phyloP scores from a whole-genome alignment of 2,888 invertebrate genomes.

The Crocallis elinguaria region DNA sequence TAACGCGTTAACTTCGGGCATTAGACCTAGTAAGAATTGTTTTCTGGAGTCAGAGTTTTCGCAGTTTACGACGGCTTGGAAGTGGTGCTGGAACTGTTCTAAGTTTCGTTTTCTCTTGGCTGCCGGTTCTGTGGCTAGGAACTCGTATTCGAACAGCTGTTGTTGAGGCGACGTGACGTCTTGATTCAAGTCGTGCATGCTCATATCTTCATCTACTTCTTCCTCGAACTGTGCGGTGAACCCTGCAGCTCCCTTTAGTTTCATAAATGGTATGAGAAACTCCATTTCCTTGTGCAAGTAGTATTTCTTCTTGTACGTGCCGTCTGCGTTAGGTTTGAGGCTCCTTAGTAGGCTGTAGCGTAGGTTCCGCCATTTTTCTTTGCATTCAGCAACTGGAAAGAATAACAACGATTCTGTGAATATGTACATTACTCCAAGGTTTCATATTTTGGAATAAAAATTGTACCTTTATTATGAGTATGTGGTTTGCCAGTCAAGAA shows the following conservation, averaged over 20 bases:
- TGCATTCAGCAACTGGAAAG: constrained; percentile 52
- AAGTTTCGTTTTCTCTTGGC: constrained; percentile 31
- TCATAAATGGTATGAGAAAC: constrained; percentile 54
- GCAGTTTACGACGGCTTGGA: constrained; percentile 32
- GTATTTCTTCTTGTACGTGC: constrained; percentile 52
- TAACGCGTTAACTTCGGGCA: constrained; percentile 54
- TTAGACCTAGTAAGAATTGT: constrained; percentile 49
- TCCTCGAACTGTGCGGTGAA: constrained; percentile 34
- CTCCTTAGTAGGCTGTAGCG: constrained; percentile 56
- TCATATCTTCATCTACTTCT: constrained; percentile 46
- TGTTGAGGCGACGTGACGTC: constrained; percentile 31
- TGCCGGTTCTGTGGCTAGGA: constrained; percentile 20
- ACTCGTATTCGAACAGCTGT: constrained; percentile 32
- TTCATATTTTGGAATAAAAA: too few relatives aligned
- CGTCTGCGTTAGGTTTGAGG: constrained; percentile 49
- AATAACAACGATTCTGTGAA: not conserved
- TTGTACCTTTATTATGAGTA: too few relatives aligned
- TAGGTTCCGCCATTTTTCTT: constrained; percentile 61
- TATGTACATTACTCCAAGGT: too few relatives aligned
- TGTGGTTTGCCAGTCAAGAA: too few relatives aligned
- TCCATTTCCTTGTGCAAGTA: constrained; percentile 57
- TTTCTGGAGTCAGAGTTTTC: constrained; percentile 33
- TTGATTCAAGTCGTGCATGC: constrained; percentile 21
- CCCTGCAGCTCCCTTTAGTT: constrained; percentile 29
- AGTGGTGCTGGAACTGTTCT: not conserved